These are phyloP conservation scores for Phylloscopus whistleri DNA, from an alignment of 2,113 vertebrate genomes.

Conservation along the genomic window DNA sequence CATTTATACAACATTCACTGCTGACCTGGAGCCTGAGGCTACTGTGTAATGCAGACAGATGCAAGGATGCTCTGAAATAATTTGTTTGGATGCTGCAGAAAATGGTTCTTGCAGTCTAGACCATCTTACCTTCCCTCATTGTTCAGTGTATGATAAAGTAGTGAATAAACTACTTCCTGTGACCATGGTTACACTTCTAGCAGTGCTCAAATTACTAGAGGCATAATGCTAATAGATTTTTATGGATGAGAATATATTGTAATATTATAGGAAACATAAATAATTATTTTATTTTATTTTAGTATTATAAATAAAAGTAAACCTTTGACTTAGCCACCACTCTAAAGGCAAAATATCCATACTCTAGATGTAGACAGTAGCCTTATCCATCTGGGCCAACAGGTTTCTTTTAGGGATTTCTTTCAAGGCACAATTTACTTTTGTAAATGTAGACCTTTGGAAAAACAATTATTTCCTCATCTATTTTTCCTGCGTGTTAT, in stretches of 20 bases:
- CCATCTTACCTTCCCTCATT: background rate
- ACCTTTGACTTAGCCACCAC: background rate
- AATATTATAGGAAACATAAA: background rate
- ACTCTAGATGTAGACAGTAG: background rate
- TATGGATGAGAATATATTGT: background rate
- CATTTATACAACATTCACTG: background rate
- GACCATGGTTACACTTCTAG: background rate
- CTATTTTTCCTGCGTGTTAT: background rate
- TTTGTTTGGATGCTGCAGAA: background rate
- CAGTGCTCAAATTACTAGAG: background rate
- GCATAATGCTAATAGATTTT: background rate
- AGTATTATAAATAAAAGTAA: background rate
- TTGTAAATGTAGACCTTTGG: background rate
- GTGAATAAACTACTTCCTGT: background rate
- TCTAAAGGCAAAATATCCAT: background rate
- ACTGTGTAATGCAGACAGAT: background rate
- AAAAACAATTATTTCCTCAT: background rate
- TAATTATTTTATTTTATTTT: background rate
- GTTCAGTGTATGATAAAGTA: background rate
- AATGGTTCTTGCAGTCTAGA: background rate
- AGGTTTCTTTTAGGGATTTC: background rate
- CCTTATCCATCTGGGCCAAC: background rate
- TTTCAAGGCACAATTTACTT: background rate
- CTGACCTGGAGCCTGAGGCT: background rate
- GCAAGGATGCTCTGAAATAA: background rate